Percentiles rank a stretch among this genome's conserved stretches.
phyloP scores from a whole-genome alignment of 2,888 invertebrate species.

The Octodonta nipae region DNA sequence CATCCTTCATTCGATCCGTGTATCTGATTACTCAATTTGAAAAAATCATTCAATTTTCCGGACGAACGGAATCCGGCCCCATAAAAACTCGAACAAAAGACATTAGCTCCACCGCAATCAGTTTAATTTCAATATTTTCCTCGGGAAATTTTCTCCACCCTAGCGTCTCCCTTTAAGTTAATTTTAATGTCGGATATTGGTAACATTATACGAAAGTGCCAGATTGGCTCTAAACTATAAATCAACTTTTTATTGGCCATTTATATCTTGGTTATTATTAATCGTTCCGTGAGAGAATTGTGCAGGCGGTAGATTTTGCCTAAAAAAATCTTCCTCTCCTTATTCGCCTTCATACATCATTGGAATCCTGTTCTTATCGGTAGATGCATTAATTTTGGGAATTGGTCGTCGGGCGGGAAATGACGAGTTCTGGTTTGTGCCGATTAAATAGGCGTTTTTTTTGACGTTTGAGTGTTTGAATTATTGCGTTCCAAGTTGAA shows the following conservation, averaged over 20 bases:
- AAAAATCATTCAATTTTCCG: conserved; percentile 28
- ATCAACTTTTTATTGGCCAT: conserved; percentile 36
- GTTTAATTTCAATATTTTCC: conserved; percentile 29
- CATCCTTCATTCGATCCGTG: conserved; percentile 14
- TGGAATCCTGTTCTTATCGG: no score
- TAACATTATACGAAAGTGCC: conserved; percentile 24
- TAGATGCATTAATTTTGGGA: no score
- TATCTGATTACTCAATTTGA: conserved; percentile 21
- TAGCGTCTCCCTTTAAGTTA: conserved; percentile 24
- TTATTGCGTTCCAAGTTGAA: no score
- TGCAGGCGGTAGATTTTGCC: not conserved
- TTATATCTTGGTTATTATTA: conserved; percentile 31
- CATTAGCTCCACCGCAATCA: conserved; percentile 11
- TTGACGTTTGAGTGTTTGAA: no score
- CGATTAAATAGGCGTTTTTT: no score
- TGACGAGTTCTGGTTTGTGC: no score
- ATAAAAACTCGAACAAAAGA: conserved; percentile 21
- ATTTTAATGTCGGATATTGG: conserved; percentile 33
- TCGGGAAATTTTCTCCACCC: conserved; percentile 17
- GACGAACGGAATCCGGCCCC: conserved; percentile 22
- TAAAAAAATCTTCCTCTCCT: no score
- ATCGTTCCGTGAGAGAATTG: conserved; percentile 29
- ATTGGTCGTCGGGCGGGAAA: no score
- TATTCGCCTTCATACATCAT: no score
- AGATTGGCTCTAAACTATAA: conserved; percentile 30